Conservation (phyloP, 2,113 vertebrate genomes). For the Amblyopsis rosae region DNA sequence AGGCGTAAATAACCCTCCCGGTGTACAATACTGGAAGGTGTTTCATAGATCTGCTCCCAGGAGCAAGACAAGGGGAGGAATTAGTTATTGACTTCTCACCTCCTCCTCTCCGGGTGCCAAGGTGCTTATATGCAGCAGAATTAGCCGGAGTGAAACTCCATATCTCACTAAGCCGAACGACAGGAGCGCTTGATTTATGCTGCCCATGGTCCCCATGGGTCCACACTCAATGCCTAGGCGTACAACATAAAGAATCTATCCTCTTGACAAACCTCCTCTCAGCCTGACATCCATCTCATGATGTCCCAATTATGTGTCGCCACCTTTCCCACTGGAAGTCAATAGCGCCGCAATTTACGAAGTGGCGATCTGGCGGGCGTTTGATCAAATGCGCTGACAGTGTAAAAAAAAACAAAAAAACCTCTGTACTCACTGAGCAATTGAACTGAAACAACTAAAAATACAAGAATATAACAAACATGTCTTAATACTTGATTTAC, state of each 20-base stretch:
- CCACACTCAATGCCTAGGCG: too few relatives aligned
- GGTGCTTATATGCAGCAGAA: constrained; percentile 34
- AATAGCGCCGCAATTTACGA: not conserved
- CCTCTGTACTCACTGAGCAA: too few relatives aligned
- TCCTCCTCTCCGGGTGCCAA: constrained; percentile 18
- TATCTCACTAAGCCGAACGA: constrained; percentile 18
- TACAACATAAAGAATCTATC: not conserved
- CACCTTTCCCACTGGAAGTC: not conserved
- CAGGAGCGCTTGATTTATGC: constrained; percentile 20
- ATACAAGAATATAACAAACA: too few relatives aligned
- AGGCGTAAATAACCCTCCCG: constrained; percentile 8
- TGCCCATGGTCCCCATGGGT: not conserved
- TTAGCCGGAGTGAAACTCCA: constrained; percentile 23
- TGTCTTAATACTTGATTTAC: too few relatives aligned
- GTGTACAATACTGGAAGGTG: not conserved
- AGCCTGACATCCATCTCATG: not conserved
- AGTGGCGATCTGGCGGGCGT: too few relatives aligned
- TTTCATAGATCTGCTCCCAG: constrained; percentile 8
- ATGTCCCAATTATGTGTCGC: not conserved
- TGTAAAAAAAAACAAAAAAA: too few relatives aligned
- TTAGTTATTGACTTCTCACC: constrained; percentile 44
- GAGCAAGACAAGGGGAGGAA: constrained; percentile 30
- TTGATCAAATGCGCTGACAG: too few relatives aligned
- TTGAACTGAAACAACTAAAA: too few relatives aligned
- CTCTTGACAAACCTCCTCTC: not conserved